Conservation (phyloP, 2,888 invertebrate genomes). For the Brenthis ino region DNA sequence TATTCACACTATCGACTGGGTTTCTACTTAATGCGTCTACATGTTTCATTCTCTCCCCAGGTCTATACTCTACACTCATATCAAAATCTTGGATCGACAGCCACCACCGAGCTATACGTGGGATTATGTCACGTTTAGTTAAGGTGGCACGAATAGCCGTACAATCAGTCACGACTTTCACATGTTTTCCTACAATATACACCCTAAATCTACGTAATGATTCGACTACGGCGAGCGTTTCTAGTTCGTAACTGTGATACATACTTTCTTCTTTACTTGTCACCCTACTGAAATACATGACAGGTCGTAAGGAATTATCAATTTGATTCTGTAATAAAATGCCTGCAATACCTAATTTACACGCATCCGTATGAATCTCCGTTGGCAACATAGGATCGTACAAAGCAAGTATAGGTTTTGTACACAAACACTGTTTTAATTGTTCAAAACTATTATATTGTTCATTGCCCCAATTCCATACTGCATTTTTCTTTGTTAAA, state of each 20-base stretch:
- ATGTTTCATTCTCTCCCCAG: conserved; percentile 43
- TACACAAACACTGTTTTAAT: no score
- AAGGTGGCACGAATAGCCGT: conserved; percentile 46
- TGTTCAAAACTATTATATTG: no score
- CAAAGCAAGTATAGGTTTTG: conserved; percentile 39
- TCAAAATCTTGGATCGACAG: no score
- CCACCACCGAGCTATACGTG: conserved; percentile 43
- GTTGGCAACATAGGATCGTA: conserved; percentile 25
- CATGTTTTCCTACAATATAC: conserved; percentile 41
- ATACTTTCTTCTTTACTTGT: no score
- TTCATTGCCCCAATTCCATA: conserved; percentile 35
- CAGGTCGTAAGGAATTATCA: no score
- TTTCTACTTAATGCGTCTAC: conserved; percentile 52
- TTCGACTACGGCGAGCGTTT: conserved; percentile 40
- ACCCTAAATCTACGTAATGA: conserved; percentile 38
- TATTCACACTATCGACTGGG: conserved; percentile 37
- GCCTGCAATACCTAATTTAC: no score
- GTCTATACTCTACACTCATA: no score
- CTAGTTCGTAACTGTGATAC: no score
- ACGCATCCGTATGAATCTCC: no score
- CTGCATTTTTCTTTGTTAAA: conserved; percentile 41
- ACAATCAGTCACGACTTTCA: conserved; percentile 48
- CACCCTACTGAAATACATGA: no score
- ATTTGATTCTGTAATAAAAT: no score
- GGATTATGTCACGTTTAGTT: conserved; percentile 43